phyloP scores from a whole-genome alignment of 92 coral and sea anemone species.

The Porites rus region DNA sequence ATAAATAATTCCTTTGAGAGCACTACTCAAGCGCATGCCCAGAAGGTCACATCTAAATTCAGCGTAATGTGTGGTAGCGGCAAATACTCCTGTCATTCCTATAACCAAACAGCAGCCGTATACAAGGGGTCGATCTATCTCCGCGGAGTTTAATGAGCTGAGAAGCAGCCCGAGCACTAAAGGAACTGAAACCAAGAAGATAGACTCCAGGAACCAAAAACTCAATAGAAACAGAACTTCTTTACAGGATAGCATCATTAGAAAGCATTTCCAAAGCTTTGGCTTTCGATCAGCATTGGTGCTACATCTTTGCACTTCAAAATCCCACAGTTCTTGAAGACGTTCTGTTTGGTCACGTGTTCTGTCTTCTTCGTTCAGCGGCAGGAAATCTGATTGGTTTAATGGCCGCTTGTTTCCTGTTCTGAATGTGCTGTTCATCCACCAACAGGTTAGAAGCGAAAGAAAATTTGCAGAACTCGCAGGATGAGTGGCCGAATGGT shows the following conservation, averaged over 20 bases:
- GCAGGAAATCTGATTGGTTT: constrained; percentile 19
- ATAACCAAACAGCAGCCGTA: background rate
- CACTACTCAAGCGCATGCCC: constrained; percentile 17
- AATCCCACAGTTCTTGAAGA: constrained; percentile 4
- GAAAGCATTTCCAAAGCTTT: constrained; percentile 16
- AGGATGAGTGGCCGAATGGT: constrained; percentile 7
- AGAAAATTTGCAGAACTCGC: background rate
- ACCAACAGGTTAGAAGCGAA: constrained; percentile 15
- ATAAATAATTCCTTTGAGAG: constrained; percentile 16
- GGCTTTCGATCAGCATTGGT: background rate
- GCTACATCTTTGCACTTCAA: background rate
- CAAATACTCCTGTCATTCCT: background rate
- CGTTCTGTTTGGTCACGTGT: constrained; percentile 15
- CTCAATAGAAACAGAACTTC: background rate
- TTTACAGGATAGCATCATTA: constrained; percentile 3
- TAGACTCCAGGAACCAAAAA: constrained; percentile 17
- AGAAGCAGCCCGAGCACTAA: constrained; percentile 12
- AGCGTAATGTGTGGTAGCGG: constrained; percentile 16
- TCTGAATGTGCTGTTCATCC: constrained; percentile 19
- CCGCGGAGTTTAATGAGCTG: background rate
- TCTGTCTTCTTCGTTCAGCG: constrained; percentile 21
- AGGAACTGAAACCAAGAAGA: constrained; percentile 6
- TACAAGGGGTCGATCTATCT: background rate
- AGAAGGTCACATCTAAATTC: constrained; percentile 3
- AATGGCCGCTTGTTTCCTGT: constrained; percentile 24